Evolutionary conservation across 2,797 vertebrate species (phyloP).

Genomic region (Babyrousa celebensis): DNA sequence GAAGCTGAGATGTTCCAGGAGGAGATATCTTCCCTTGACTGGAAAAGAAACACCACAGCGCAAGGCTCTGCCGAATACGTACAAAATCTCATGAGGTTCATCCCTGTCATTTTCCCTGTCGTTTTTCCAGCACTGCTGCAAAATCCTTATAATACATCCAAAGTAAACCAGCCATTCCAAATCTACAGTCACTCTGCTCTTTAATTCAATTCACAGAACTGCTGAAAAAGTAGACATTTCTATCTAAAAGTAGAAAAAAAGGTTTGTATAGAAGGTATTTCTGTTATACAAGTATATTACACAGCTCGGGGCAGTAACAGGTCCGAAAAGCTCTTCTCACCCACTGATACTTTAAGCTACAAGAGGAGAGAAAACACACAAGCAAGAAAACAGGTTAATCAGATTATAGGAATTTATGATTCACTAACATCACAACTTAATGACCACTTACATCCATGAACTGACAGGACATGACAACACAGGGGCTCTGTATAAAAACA

Average conservation of each 20-base stretch:
- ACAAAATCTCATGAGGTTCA: conserved; percentile 60
- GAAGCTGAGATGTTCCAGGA: conserved; percentile 80
- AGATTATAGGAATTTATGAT: background rate
- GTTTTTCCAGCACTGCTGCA: conserved; percentile 81
- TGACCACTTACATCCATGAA: background rate
- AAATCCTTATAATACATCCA: conserved; percentile 84
- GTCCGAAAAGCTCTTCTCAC: conserved; percentile 87
- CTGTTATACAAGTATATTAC: conserved; percentile 93
- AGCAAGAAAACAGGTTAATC: conserved; percentile 80
- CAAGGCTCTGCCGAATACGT: conserved; percentile 72
- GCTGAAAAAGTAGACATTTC: conserved; percentile 92
- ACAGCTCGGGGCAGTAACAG: conserved; percentile 85
- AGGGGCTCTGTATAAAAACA: background rate
- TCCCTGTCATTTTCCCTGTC: conserved; percentile 82
- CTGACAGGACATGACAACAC: background rate
- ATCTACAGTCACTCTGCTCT: conserved; percentile 86
- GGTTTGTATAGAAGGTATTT: conserved; percentile 91
- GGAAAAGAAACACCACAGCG: conserved; percentile 69
- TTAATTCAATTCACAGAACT: conserved; percentile 91
- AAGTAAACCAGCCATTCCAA: conserved; percentile 85
- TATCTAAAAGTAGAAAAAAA: conserved; percentile 93
- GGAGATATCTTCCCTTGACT: conserved; percentile 71
- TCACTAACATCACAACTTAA: background rate
- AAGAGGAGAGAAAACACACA: conserved; percentile 80
- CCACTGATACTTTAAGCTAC: conserved; percentile 81